A percentile compares a stretch with the other conserved stretches of the same genome.
Evolutionary conservation across 2,797 vertebrate species (phyloP).

Genomic region (Alexandromys oeconomus): DNA sequence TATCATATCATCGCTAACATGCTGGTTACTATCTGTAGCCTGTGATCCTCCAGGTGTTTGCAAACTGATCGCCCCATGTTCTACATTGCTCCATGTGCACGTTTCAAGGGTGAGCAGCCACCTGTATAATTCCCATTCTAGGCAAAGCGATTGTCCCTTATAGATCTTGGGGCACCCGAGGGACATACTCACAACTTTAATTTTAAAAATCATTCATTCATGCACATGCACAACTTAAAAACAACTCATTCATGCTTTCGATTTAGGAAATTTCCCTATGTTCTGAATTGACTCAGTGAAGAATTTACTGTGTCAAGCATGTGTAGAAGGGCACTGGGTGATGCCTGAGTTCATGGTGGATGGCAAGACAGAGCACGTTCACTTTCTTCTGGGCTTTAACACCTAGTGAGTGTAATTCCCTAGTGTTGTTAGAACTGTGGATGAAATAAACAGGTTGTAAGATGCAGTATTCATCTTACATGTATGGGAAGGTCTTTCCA

Average conservation of each 20-base stretch:
- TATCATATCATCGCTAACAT: slow-evolving; percentile 70
- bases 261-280: slow-evolving; percentile 36
- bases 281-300: not conserved
- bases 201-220: slow-evolving; percentile 8
- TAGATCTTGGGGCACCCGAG: slow-evolving; percentile 9
- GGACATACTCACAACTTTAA: not conserved
- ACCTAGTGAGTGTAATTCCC: slow-evolving; percentile 30
- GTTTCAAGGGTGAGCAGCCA: slow-evolving; percentile 40
- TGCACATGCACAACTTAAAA: not conserved
- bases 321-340: not conserved
- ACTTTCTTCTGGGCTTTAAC: not conserved
- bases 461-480: not conserved
- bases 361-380: not conserved
- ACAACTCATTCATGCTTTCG: slow-evolving; percentile 31
- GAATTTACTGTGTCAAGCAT: slow-evolving; percentile 1
- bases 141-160: slow-evolving; percentile 29
- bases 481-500: not conserved
- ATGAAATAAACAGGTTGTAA: not conserved
- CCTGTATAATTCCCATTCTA: not conserved
- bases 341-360: not conserved
- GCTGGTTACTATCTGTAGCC: slow-evolving; percentile 62
- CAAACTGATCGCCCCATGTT: slow-evolving; percentile 71
- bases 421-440: not conserved
- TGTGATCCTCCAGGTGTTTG: slow-evolving; percentile 73
- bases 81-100: slow-evolving; percentile 50